These are phyloP conservation scores for Psylliodes chrysocephalus DNA, from an alignment of 2,888 invertebrate genomes.

Conservation along the genomic window DNA sequence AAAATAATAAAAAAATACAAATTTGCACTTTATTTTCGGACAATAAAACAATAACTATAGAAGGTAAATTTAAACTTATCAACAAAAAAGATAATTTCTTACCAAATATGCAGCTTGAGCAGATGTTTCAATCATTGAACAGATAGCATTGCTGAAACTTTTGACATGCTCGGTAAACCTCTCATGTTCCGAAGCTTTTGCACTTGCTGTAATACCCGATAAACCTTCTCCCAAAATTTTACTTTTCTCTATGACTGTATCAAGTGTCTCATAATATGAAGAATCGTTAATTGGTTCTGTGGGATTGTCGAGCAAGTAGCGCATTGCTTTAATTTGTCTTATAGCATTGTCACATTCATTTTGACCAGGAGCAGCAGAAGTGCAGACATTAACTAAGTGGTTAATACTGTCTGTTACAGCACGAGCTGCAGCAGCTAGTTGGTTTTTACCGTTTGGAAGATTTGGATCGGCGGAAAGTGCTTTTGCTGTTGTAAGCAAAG, in stretches of 20 bases:
- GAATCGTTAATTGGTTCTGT: constrained; percentile 88
- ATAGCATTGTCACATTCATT: constrained; percentile 97
- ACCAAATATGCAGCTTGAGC: constrained; percentile 94
- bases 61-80: neutral
- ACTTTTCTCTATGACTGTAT: constrained; percentile 88
- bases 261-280: constrained; percentile 94
- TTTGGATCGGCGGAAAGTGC: constrained; percentile 89
- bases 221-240: constrained; percentile 86
- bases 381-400: constrained; percentile 86
- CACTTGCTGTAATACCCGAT: constrained; percentile 93
- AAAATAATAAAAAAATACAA: neutral
- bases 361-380: constrained; percentile 90
- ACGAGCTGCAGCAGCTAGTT: constrained; percentile 86
- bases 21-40: neutral
- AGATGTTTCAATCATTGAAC: constrained; percentile 90
- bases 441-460: constrained; percentile 91
- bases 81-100: constrained; percentile 38
- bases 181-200: constrained; percentile 86
- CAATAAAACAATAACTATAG: neutral
- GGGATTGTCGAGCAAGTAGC: constrained; percentile 84
- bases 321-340: constrained; percentile 87
- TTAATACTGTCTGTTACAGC: constrained; percentile 95
- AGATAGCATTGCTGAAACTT: constrained; percentile 87
- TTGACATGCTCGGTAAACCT: constrained; percentile 86
- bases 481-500: constrained; percentile 87